Base-by-base conservation (phyloP, 1,140 invertebrate genomes). In the Drosophila sturtevanti region DNA sequence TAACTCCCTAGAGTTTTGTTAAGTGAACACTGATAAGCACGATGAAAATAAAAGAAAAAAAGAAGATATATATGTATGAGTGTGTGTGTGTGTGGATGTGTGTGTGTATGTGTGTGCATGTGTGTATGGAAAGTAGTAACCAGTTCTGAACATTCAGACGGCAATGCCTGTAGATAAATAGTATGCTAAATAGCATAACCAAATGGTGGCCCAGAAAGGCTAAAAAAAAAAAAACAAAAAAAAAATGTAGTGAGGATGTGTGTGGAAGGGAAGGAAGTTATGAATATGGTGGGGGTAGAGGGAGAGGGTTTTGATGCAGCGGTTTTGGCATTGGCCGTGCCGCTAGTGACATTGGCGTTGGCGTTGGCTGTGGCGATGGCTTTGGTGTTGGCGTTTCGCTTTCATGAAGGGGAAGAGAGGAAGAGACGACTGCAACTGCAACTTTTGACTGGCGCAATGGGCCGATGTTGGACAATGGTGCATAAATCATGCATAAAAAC, bases 401-500 rank as follows among this genome's bases (percentile, higher is more conserved):
- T 48, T 48, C 41, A 11, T 48, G 41, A 18, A 11, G 9, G 41
- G n/a, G n/a, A n/a, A n/a, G n/a, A n/a, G n/a, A n/a, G 24, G 4
- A 1, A 4, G 4, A 1, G 24, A 24, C 24, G 4, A 24, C 24
- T 24, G 24, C 24, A 21, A 48, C 41, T 48, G 41, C 41, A 48
- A 21, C 41, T 48, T 21, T 48, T 48, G 41, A 48, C 41, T 48
- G 41, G 9, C 41, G 41, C 41, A 48, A 48, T 48, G 41, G 41
- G 41, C 41, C 41, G 41, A 18, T 48, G 41, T 48, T 31, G 41
- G 41, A 48, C 41, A 48, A 48, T 48, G 41, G 16, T 21, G 41
- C 41, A 48, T 48, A 48, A 48, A 48, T 48, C 41, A 48, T 48
- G 41, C 41, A 48, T 48, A 48, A 48, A 48, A 48, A 48, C 41